Evolutionary conservation across 2,888 invertebrate species (phyloP).

Genomic region (Homarus gammarus): DNA sequence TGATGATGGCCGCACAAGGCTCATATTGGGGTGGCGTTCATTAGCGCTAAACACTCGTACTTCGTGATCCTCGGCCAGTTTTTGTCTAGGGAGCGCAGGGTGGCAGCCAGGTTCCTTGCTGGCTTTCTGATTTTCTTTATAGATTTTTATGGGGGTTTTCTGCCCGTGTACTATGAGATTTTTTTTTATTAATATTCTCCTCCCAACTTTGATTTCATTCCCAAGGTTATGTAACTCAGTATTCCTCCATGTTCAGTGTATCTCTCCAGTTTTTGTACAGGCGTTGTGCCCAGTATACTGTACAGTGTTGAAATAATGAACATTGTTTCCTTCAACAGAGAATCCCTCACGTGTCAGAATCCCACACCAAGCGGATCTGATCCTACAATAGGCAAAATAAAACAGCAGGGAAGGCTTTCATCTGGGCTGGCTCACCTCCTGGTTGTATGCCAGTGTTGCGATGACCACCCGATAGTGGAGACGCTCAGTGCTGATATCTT

Average conservation of each 20-base stretch:
- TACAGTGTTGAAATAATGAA: too few species aligned
- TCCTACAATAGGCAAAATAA: conserved; percentile 50
- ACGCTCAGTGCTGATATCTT: background rate
- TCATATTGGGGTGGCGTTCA: conserved; percentile 38
- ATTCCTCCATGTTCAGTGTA: too few species aligned
- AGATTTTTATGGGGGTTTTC: too few species aligned
- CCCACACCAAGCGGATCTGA: conserved; percentile 36
- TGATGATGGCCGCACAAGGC: conserved; percentile 26
- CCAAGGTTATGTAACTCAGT: too few species aligned
- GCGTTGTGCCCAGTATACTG: too few species aligned
- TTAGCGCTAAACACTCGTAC: conserved; percentile 49
- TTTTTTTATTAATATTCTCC: too few species aligned
- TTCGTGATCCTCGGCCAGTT: conserved; percentile 44
- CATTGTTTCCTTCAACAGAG: background rate
- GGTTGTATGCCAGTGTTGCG: conserved; percentile 39
- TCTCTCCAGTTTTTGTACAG: too few species aligned
- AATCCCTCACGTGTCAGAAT: conserved; percentile 18
- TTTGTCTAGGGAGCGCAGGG: conserved; percentile 26
- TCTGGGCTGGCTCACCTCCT: conserved; percentile 24
- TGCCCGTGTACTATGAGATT: too few species aligned
- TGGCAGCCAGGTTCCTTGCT: conserved; percentile 24
- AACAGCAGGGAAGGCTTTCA: conserved; percentile 49
- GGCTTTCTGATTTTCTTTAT: conserved; percentile 46
- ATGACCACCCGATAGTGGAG: conserved; percentile 29
- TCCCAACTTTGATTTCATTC: too few species aligned